Base-by-base conservation (phyloP, 2,113 vertebrate genomes). In the Pseudopipra pipra region DNA sequence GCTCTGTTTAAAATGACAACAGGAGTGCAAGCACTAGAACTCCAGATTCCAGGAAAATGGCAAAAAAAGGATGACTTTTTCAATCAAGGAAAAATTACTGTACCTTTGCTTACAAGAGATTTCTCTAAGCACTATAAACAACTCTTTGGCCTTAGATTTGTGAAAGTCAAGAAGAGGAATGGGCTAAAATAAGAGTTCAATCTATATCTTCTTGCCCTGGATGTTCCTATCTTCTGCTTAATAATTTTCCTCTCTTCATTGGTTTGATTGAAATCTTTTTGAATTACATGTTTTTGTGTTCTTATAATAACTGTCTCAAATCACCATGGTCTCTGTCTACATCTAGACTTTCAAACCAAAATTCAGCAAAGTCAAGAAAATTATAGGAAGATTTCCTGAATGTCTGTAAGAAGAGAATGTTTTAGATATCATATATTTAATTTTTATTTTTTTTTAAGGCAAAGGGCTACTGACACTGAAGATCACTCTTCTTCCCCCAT, bases 141-240 rank as follows among this genome's bases (percentile, higher is more conserved):
- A 28, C 3, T 25, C 6, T 63, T 16, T 52, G 15, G 7, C 71
- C 10, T 78, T 28, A 67, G 31, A 23, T 87, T 72, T 65, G 25
- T 22, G 10, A 65, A 94, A 73, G 6, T 58, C 4, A 63, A 47
- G 28, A 62, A 62, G 2, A 80, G 27, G 12, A 91, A 67, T 22
- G 3, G 8, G 14, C 5, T 67, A 7, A 77, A 39, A 74, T 52
- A 11, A 66, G 27, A 30, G 17, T 70, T 28, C 0, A 0, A 28
- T 39, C 43, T 59, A 20, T 6, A 14, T 52, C 16, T 61, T 71
- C 43, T 91, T 81, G 4, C 9, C 33, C 8, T 70, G n/a, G 28
- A 66, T 71, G 7, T 78, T 81, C 37, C n/a, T 71, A 12, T 66
- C 20, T 52, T 35, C 10, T 68, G 33, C 24, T 33, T 82, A 81